Conservation (phyloP, 2,888 invertebrate species). For the Macrophya annulata region DNA sequence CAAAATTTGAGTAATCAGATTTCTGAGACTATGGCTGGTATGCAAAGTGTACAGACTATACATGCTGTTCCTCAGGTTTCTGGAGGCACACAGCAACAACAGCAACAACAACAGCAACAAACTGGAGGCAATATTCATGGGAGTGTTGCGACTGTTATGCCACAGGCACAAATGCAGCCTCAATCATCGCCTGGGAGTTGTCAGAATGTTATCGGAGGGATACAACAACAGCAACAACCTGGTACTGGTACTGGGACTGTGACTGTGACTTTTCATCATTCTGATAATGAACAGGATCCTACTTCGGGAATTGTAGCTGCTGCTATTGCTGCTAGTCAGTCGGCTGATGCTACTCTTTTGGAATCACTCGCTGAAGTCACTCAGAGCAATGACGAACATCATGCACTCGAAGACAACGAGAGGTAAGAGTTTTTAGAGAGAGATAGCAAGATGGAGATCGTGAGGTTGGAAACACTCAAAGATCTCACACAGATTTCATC, state of each 20-base stretch:
- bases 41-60: constrained; percentile 75
- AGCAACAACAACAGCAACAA: constrained; percentile 65
- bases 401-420: constrained; percentile 79
- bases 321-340: constrained; percentile 64
- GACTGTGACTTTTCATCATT: constrained; percentile 70
- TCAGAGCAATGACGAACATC: constrained; percentile 76
- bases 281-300: constrained; percentile 75
- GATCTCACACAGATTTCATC: background rate
- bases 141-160: constrained; percentile 73
- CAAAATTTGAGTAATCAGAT: constrained; percentile 69
- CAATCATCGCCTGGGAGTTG: constrained; percentile 74
- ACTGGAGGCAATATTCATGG: constrained; percentile 68
- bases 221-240: constrained; percentile 59
- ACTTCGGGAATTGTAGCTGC: constrained; percentile 69
- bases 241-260: constrained; percentile 67
- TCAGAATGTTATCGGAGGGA: constrained; percentile 70
- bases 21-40: constrained; percentile 73
- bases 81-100: constrained; percentile 23
- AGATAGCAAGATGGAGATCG: too few relatives aligned
- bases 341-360: constrained; percentile 75
- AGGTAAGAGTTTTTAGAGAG: constrained; percentile 70
- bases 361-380: constrained; percentile 79
- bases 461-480: too few relatives aligned
- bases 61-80: constrained; percentile 76
- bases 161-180: constrained; percentile 80